Evolutionary conservation across 2,113 vertebrate species (phyloP).

Genomic region (Myotis lucifugus): DNA sequence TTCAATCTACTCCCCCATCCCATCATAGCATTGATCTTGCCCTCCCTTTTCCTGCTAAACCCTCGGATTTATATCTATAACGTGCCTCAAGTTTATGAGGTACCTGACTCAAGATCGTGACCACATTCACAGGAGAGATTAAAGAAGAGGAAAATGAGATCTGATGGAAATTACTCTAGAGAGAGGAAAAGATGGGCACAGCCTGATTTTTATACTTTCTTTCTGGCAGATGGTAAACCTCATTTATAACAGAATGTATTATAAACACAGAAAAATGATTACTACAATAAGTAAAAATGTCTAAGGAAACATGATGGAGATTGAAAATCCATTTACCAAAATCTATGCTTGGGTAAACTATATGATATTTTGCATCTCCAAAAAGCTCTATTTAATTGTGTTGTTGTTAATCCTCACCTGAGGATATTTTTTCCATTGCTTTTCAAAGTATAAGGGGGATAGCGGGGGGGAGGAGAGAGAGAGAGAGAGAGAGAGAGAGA

Average conservation of each 20-base stretch:
- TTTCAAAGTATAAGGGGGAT: too few species aligned
- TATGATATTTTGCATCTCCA: not conserved
- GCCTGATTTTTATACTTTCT: slow-evolving; percentile 35
- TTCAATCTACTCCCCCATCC: not conserved
- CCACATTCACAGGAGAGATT: not conserved
- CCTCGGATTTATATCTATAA: not conserved
- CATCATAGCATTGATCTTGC: not conserved
- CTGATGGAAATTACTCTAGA: slow-evolving; percentile 11
- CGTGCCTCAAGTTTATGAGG: not conserved
- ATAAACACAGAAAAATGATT: slow-evolving; percentile 46
- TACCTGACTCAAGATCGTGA: not conserved
- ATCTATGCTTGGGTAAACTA: not conserved
- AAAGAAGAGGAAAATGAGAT: slow-evolving; percentile 10
- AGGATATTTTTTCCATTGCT: too few species aligned
- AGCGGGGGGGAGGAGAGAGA: accelerated
- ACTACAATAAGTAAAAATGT: slow-evolving; percentile 50
- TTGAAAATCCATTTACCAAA: slow-evolving; percentile 44
- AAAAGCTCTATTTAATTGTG: not conserved
- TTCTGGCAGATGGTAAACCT: slow-evolving; percentile 51
- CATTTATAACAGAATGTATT: slow-evolving; percentile 60
- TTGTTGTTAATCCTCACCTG: too few species aligned
- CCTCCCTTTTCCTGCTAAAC: not conserved
- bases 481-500: too few species aligned
- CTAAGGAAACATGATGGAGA: slow-evolving; percentile 30
- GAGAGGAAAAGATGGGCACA: slow-evolving; percentile 9